Conservation (phyloP, 2,797 vertebrate genomes). For the Corythornis leucogaster region DNA sequence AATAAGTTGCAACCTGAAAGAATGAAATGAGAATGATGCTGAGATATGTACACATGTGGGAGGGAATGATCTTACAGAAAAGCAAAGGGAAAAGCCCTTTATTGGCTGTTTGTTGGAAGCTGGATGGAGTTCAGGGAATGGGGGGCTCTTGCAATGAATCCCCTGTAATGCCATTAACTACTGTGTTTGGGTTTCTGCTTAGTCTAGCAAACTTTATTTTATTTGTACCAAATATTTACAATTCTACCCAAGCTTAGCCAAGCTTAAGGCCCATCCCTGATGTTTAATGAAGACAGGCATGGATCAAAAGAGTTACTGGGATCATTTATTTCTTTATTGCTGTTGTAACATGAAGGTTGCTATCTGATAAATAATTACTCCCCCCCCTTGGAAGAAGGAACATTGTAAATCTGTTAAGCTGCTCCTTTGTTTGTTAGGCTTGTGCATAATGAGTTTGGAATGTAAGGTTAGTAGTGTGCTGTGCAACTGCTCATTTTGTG, state of each 20-base stretch:
- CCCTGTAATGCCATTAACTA: not conserved
- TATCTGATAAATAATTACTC: slow-evolving; percentile 53
- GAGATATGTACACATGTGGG: not conserved
- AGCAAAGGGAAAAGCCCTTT: not conserved
- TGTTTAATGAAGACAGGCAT: not conserved
- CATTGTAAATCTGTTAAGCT: slow-evolving; percentile 44
- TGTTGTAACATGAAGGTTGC: not conserved
- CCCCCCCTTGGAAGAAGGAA: slow-evolving; percentile 42
- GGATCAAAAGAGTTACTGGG: not conserved
- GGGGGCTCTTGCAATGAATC: not conserved
- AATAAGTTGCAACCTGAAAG: not conserved
- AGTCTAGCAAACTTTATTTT: not conserved
- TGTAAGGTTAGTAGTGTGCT: slow-evolving; percentile 45
- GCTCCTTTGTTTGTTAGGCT: slow-evolving; percentile 58
- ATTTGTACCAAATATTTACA: slow-evolving; percentile 21
- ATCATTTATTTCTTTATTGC: slow-evolving; percentile 39
- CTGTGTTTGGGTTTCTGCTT: slow-evolving; percentile 30
- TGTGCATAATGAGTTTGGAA: slow-evolving; percentile 60
- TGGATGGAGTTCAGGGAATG: not conserved
- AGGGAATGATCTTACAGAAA: not conserved
- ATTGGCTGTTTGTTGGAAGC: not conserved
- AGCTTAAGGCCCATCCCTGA: not conserved
- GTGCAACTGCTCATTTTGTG: slow-evolving; percentile 46
- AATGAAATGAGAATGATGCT: not conserved
- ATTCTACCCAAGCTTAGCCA: not conserved